Evolutionary conservation across 2,888 invertebrate genomes (phyloP).

Genomic region (Anthophora plumipes): DNA sequence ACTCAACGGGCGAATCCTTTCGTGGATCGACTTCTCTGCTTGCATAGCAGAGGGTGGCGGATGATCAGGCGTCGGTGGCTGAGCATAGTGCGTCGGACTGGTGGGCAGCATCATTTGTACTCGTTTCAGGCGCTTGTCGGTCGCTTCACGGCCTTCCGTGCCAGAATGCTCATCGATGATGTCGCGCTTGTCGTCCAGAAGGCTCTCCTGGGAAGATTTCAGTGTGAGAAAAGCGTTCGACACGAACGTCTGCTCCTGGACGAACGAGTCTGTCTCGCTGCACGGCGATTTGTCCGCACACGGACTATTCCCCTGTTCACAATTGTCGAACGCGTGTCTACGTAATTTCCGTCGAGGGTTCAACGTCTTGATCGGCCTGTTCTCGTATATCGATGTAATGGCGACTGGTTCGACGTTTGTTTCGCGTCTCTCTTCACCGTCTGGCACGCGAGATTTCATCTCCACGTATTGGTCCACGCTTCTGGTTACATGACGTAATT

Average conservation of each 20-base stretch:
- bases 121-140: slow-evolving; percentile 81
- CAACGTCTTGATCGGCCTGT: slow-evolving; percentile 89
- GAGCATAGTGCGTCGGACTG: slow-evolving; percentile 95
- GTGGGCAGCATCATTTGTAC: slow-evolving; percentile 87
- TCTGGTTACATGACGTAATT: slow-evolving; percentile 88
- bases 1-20: slow-evolving; percentile 94
- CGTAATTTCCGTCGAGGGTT: slow-evolving; percentile 90
- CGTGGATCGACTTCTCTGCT: slow-evolving; percentile 95
- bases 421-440: slow-evolving; percentile 79
- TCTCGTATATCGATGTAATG: slow-evolving; percentile 90
- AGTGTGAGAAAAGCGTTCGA: slow-evolving; percentile 86
- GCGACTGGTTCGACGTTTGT: slow-evolving; percentile 88
- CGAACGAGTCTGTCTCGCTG: slow-evolving; percentile 77
- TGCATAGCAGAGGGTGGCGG: slow-evolving; percentile 96
- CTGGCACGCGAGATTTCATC: slow-evolving; percentile 87
- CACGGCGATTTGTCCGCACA: slow-evolving; percentile 85
- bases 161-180: slow-evolving; percentile 84
- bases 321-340: slow-evolving; percentile 88
- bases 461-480: slow-evolving; percentile 93
- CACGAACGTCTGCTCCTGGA: slow-evolving; percentile 84
- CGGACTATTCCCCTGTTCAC: slow-evolving; percentile 86
- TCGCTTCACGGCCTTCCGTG: slow-evolving; percentile 75
- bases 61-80: slow-evolving; percentile 97
- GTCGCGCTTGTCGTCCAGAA: slow-evolving; percentile 86
- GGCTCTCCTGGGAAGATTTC: slow-evolving; percentile 87